Conservation (phyloP, 2,113 vertebrate genomes). For the Phalacrocorax aristotelis region DNA sequence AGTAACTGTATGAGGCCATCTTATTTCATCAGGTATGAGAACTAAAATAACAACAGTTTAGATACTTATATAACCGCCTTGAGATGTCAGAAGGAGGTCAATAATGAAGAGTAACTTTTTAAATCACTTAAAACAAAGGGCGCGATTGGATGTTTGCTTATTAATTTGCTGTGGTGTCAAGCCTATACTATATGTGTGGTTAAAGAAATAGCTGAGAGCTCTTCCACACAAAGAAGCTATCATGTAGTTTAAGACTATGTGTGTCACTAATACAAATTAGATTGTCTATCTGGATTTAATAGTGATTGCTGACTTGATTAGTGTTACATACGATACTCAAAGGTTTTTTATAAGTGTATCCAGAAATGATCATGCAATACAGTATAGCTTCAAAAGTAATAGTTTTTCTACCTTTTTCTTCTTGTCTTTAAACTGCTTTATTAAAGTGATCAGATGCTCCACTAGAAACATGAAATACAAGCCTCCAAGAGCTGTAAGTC, state of each 20-base stretch:
- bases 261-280: background rate
- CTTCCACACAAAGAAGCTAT: background rate
- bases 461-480: constrained; percentile 98
- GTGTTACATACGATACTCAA: background rate
- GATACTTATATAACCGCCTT: background rate
- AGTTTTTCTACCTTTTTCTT: constrained; percentile 88
- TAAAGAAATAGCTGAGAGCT: background rate
- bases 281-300: too few relatives aligned
- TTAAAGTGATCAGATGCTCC: constrained; percentile 94
- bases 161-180: background rate
- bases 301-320: too few relatives aligned
- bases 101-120: background rate
- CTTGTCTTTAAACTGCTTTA: constrained; percentile 97
- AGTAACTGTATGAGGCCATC: background rate
- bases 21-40: background rate
- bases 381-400: background rate
- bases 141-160: background rate
- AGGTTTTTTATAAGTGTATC: background rate
- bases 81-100: background rate
- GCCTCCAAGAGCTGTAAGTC: constrained; percentile 89
- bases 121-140: background rate
- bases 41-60: background rate
- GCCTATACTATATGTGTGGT: background rate
- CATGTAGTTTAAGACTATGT: background rate
- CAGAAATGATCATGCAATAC: background rate